phyloP scores from a whole-genome alignment of 2,113 vertebrate species.

The Salminus brasiliensis region DNA sequence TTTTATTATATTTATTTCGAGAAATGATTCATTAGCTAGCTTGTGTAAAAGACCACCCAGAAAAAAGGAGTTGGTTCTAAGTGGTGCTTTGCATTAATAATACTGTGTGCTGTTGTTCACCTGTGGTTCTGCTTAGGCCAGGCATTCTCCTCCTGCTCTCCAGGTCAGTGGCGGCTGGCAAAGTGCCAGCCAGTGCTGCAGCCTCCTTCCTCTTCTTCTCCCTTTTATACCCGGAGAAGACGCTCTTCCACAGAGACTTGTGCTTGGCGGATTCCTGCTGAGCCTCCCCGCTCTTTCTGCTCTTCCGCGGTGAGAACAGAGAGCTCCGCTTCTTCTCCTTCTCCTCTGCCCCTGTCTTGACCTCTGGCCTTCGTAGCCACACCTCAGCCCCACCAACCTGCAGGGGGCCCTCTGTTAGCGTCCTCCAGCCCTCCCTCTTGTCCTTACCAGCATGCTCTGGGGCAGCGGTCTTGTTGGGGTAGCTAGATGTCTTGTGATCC shows the following conservation, averaged over 20 bases:
- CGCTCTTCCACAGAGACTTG: slow-evolving; percentile 82
- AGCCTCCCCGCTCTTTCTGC: slow-evolving; percentile 75
- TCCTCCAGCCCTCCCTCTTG: neutral
- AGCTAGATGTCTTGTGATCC: neutral
- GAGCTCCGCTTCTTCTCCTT: slow-evolving; percentile 84
- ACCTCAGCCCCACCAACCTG: neutral
- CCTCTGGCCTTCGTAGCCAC: slow-evolving; percentile 2
- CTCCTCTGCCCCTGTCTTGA: slow-evolving; percentile 49
- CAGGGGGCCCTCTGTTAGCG: slow-evolving; percentile 10
- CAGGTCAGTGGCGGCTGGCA: slow-evolving; percentile 73
- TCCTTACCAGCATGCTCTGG: neutral
- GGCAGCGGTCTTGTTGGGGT: neutral
- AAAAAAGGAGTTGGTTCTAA: too few species aligned
- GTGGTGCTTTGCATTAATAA: neutral
- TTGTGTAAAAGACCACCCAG: too few species aligned
- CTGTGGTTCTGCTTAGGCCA: slow-evolving; percentile 50
- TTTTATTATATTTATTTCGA: too few species aligned
- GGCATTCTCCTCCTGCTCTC: slow-evolving; percentile 72
- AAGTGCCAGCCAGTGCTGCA: slow-evolving; percentile 77
- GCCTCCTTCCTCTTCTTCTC: slow-evolving; percentile 83
- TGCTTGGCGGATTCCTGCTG: slow-evolving; percentile 77
- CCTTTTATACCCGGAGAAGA: slow-evolving; percentile 86
- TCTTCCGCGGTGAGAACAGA: slow-evolving; percentile 85
- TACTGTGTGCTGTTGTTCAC: neutral
- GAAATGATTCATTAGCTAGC: too few species aligned